Evolutionary conservation across 2,888 invertebrate species (phyloP).

Genomic region (Ophioninae sp.): DNA sequence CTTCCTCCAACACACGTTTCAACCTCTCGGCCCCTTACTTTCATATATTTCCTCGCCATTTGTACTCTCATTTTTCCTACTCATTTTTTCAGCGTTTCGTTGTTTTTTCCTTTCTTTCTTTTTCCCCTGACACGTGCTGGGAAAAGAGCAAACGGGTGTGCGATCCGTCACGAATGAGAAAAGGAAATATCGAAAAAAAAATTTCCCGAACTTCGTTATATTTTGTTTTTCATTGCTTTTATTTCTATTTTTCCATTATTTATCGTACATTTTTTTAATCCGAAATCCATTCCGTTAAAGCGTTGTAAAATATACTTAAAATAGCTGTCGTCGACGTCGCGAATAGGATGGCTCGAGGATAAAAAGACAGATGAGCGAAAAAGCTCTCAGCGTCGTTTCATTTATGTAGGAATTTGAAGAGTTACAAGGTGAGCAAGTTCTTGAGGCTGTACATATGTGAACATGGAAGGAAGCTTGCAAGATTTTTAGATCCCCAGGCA

Average conservation of each 20-base stretch:
- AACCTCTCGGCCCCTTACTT: slow-evolving; percentile 34
- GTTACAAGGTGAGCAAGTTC: slow-evolving; percentile 22
- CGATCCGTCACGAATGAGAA: slow-evolving; percentile 44
- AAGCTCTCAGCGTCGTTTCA: slow-evolving; percentile 37
- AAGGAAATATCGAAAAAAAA: slow-evolving; percentile 40
- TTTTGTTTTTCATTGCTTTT: neutral
- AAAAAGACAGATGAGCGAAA: slow-evolving; percentile 13
- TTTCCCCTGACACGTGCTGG: slow-evolving; percentile 21
- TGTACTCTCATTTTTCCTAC: slow-evolving; percentile 14
- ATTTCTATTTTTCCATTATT: slow-evolving; percentile 23
- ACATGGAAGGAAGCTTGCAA: neutral
- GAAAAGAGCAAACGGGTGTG: slow-evolving; percentile 32
- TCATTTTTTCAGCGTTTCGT: slow-evolving; percentile 6
- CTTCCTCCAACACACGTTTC: neutral
- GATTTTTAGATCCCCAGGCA: neutral
- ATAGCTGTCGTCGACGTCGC: slow-evolving; percentile 53
- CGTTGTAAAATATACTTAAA: slow-evolving; percentile 57
- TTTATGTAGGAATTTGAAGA: slow-evolving; percentile 36
- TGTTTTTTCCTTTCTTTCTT: slow-evolving; percentile 33
- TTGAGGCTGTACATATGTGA: neutral
- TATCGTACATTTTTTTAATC: slow-evolving; percentile 13
- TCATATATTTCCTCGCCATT: slow-evolving; percentile 37
- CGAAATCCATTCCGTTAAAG: slow-evolving; percentile 18
- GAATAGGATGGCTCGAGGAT: neutral
- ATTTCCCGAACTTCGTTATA: slow-evolving; percentile 43